Evolutionary conservation across 2,797 vertebrate species (phyloP), one percentile per base, ranked within the genome.

Genomic region (Sylvilagus floridanus): DNA sequence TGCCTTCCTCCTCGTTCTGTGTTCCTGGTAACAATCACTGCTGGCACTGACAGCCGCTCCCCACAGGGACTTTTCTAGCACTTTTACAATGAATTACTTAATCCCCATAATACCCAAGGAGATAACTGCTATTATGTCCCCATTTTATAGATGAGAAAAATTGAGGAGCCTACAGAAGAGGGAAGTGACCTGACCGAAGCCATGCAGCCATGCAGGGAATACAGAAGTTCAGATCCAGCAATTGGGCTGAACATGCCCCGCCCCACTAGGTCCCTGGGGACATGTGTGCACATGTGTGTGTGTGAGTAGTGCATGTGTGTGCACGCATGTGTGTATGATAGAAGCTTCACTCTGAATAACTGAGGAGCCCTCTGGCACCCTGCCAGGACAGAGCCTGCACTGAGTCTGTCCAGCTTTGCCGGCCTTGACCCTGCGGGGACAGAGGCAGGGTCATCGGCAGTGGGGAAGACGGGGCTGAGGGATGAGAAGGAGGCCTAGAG

Each of bases 321-420:
- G 54, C 54, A 57, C 54, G 4, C 17, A 6, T 21, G 54, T 16
- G 17, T 37, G n/a, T 52, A 17, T 62, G 37, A 37, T 2, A 77
- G 90, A 66, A 73, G 52, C 52, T 72, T 78, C 50, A 60, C 79
- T 92, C 73, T 79, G 88, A 68, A 42, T 52, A 66, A 60, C 79
- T 90, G 50, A 88, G 89, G 87, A 85, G 32, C 32, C 54, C 16
- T 63, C 30, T 28, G 8, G 12, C 62, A 37, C 52, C n/a, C 30
- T 86, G 21, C 30, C 11, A 60, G 76, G 60, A 75, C 52, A 62
- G 19, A 86, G 30, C 50, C 42, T 68, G 60, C 60, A 66, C 50
- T 1, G 4, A 7, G 6, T 63, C 65, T 84, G 37, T 13, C 26
- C 22, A 79, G 52, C 7, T 37, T 79, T 30, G 11, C 26, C 54